Percentiles rank a stretch among this genome's conserved stretches.
These are phyloP conservation scores for Gerris buenoi DNA, from an alignment of 1,140 invertebrate genomes.

Conservation along the genomic window DNA sequence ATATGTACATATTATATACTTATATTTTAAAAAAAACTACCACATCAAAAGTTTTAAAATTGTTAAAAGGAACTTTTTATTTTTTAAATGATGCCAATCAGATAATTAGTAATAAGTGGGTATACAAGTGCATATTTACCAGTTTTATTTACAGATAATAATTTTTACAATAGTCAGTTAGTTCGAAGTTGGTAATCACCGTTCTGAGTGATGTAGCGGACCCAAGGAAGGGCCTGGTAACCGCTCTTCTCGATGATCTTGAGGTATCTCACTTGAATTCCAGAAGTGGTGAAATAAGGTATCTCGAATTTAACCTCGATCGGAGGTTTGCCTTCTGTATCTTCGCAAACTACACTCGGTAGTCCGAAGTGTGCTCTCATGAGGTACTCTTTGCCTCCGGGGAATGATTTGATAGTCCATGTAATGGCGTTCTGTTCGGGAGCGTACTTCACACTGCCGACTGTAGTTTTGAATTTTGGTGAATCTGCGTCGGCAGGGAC, in stretches of 20 bases:
- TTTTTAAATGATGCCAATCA: no score
- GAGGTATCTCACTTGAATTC: slow-evolving; percentile 94
- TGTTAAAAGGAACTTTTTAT: no score
- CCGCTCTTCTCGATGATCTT: slow-evolving; percentile 99
- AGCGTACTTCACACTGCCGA: slow-evolving; percentile 93
- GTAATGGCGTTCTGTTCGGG: slow-evolving; percentile 95
- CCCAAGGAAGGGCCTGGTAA: slow-evolving; percentile 98
- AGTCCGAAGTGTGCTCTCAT: slow-evolving; percentile 99
- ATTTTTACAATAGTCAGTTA: no score
- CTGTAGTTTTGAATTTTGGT: slow-evolving; percentile 96
- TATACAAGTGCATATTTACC: no score
- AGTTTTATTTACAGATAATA: no score
- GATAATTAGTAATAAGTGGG: no score
- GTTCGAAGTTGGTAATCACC: slow-evolving; percentile 97
- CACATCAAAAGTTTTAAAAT: no score
- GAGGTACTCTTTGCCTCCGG: slow-evolving; percentile 96
- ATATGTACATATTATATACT: no score
- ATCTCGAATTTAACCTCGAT: slow-evolving; percentile 99
- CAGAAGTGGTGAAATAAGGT: slow-evolving; percentile 98
- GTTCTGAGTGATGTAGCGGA: slow-evolving; percentile 98
- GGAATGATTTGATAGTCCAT: slow-evolving; percentile 99
- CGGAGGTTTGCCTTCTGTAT: slow-evolving; percentile 90
- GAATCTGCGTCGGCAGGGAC: slow-evolving; percentile 96
- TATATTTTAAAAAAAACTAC: no score
- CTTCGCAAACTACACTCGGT: slow-evolving; percentile 90